Conservation (phyloP, 2,113 vertebrate genomes). For the Tachuris rubrigastra region DNA sequence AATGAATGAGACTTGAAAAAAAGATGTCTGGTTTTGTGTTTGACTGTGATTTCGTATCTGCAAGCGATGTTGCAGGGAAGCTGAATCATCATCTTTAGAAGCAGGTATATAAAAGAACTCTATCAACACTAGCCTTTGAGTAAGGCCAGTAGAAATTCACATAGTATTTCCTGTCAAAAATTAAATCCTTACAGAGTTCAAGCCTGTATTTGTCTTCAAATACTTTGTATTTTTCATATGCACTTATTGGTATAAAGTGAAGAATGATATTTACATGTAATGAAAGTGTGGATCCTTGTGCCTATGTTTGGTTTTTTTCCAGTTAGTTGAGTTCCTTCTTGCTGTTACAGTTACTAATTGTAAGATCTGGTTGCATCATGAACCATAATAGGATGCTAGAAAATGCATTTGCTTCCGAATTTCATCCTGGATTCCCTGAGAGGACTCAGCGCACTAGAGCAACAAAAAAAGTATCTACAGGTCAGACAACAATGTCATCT, state of each 20-base stretch:
- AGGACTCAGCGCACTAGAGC: not conserved
- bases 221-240: not conserved
- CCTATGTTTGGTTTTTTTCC: not conserved
- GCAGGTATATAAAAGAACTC: not conserved
- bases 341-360: not conserved
- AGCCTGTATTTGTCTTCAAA: not conserved
- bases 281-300: not conserved
- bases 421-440: not conserved
- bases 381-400: not conserved
- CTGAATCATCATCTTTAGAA: not conserved
- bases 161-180: not conserved
- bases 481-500: not conserved
- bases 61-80: not conserved
- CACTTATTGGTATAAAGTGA: rapidly evolving
- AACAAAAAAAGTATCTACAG: not conserved
- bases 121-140: not conserved
- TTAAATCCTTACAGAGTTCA: not conserved
- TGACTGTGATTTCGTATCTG: not conserved
- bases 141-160: not conserved
- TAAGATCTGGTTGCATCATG: not conserved
- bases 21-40: not conserved
- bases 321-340: not conserved
- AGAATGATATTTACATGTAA: not conserved
- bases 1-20: not conserved
- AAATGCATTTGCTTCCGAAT: not conserved